These are phyloP conservation scores for Odocoileus hemionus DNA, from an alignment of 2,113 vertebrate species.

Conservation along the genomic window DNA sequence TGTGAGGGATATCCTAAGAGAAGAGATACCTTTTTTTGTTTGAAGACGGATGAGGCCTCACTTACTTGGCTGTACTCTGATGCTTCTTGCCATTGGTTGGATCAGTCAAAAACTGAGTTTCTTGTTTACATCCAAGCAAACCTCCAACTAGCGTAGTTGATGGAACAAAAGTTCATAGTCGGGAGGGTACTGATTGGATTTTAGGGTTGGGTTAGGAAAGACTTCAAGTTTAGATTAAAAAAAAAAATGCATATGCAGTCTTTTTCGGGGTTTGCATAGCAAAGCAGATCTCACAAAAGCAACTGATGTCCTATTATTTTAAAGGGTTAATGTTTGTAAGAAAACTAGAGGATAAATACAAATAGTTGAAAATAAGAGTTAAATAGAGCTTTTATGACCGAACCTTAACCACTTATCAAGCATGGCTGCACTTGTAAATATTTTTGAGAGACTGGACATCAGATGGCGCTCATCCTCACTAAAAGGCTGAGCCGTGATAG, in stretches of 20 bases:
- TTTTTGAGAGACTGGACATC: background rate
- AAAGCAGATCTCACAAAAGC: background rate
- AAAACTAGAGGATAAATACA: background rate
- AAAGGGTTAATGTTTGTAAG: background rate
- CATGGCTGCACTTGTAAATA: background rate
- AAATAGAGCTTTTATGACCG: background rate
- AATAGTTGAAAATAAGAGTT: background rate
- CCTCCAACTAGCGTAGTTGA: background rate
- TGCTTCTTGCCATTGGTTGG: background rate
- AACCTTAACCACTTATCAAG: background rate
- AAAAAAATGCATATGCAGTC: background rate
- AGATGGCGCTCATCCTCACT: slow-evolving; percentile 49
- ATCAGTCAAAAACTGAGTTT: background rate
- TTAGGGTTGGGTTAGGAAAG: background rate
- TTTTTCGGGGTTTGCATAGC: background rate
- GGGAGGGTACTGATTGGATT: background rate
- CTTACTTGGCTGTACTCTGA: background rate
- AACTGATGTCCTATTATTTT: background rate
- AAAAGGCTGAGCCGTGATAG: background rate
- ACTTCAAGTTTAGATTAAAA: background rate
- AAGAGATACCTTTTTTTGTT: background rate
- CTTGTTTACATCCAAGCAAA: background rate
- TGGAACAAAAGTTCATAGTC: background rate
- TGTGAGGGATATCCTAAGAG: background rate
- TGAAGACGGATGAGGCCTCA: background rate